A percentile compares a stretch with the other conserved stretches of the same genome.
phyloP scores from a whole-genome alignment of 2,888 invertebrate genomes.

The Entomobrya multifasciata region DNA sequence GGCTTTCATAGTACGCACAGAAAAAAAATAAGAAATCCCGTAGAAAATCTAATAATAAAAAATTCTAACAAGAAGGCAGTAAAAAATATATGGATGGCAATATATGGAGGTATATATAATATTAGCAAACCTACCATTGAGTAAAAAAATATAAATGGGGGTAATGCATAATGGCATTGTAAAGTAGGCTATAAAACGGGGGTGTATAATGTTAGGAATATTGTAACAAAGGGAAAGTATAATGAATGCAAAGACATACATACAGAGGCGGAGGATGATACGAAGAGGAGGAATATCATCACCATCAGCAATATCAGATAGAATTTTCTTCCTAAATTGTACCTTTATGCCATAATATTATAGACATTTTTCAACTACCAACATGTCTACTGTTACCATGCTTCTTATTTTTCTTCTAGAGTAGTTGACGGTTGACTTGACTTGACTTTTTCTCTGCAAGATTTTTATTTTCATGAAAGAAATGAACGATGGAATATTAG shows the following conservation, averaged over 20 bases:
- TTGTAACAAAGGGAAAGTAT: background rate
- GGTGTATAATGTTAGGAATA: too few relatives aligned
- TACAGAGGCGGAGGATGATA: slow-evolving; percentile 3
- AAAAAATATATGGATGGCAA: background rate
- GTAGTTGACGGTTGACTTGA: slow-evolving; percentile 37
- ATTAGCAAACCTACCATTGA: too few relatives aligned
- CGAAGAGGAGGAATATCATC: slow-evolving; percentile 24
- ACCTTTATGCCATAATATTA: background rate
- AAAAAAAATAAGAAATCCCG: slow-evolving; percentile 12
- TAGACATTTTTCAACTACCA: background rate
- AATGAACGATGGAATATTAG: slow-evolving; percentile 8
- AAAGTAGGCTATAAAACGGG: too few relatives aligned
- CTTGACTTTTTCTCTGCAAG: background rate
- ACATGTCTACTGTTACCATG: background rate
- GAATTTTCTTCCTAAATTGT: background rate
- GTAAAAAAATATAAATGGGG: too few relatives aligned
- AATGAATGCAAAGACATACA: slow-evolving; percentile 35
- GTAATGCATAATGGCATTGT: too few relatives aligned
- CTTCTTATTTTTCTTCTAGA: background rate
- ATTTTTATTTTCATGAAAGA: background rate
- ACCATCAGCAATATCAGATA: background rate
- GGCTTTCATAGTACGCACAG: slow-evolving; percentile 29
- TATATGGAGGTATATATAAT: background rate
- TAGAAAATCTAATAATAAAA: slow-evolving; percentile 44
- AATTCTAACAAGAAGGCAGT: background rate